These are phyloP conservation scores for Drosophila repletoides DNA, from an alignment of 1,140 invertebrate species.

Conservation along the genomic window DNA sequence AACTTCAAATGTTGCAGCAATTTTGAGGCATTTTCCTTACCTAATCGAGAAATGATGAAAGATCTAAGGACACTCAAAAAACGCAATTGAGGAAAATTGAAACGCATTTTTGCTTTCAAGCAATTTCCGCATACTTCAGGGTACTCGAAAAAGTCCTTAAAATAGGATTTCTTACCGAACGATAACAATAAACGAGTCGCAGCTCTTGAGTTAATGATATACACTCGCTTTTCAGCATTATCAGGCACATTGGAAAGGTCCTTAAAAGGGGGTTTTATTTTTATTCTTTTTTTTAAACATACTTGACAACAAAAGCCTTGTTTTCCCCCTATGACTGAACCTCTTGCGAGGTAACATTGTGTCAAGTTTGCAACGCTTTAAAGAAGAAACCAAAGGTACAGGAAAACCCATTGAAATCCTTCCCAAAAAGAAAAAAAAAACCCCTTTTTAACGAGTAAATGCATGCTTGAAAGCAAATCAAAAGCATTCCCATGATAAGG, in stretches of 20 bases:
- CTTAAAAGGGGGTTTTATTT: slow-evolving; percentile 46
- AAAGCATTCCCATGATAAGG: slow-evolving; percentile 56
- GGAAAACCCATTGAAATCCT: slow-evolving; percentile 47
- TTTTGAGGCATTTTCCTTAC: neutral
- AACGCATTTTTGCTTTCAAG: slow-evolving; percentile 67
- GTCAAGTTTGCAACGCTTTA: slow-evolving; percentile 58
- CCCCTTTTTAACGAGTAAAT: slow-evolving; percentile 49
- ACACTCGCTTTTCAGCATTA: slow-evolving; percentile 72
- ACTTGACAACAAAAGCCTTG: slow-evolving; percentile 18
- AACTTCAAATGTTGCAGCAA: too few species aligned
- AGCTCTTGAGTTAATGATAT: slow-evolving; percentile 75
- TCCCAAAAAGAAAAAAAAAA: slow-evolving; percentile 26
- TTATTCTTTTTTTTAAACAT: slow-evolving; percentile 1
- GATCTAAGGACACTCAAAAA: too few species aligned
- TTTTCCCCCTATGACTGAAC: neutral
- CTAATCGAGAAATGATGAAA: neutral
- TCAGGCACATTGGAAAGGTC: slow-evolving; percentile 43
- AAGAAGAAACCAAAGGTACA: slow-evolving; percentile 54
- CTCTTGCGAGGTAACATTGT: slow-evolving; percentile 64
- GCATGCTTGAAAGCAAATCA: slow-evolving; percentile 45
- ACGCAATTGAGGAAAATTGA: slow-evolving; percentile 28
- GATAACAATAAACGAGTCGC: slow-evolving; percentile 45
- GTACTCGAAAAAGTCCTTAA: slow-evolving; percentile 51
- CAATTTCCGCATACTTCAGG: slow-evolving; percentile 58
- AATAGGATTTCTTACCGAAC: slow-evolving; percentile 54